A percentile compares a stretch with the other conserved stretches of the same genome.
These are phyloP conservation scores for Calycopis cecrops DNA, from an alignment of 1,140 invertebrate species.

Conservation along the genomic window DNA sequence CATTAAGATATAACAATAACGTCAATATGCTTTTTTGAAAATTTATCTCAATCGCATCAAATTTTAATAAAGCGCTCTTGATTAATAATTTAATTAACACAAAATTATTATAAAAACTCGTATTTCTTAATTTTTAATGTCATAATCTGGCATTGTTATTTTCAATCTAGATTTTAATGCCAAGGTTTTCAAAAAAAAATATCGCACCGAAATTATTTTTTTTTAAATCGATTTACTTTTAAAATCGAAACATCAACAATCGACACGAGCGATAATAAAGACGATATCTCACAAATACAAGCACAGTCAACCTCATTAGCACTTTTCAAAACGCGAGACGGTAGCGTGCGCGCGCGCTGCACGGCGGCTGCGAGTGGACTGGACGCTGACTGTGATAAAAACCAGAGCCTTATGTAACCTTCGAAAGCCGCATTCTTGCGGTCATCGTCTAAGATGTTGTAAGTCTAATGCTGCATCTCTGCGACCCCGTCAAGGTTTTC, in stretches of 20 bases:
- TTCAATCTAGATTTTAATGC: background rate
- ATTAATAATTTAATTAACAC: background rate
- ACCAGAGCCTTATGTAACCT: slow-evolving; percentile 68
- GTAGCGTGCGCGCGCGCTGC: slow-evolving; percentile 42
- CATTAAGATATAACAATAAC: background rate
- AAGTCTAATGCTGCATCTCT: slow-evolving; percentile 37
- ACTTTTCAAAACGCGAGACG: slow-evolving; percentile 28
- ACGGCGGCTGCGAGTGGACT: slow-evolving; percentile 52
- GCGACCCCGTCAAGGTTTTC: slow-evolving; percentile 51
- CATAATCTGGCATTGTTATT: too few species aligned
- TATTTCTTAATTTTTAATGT: background rate
- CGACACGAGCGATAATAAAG: slow-evolving; percentile 9
- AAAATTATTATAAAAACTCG: background rate
- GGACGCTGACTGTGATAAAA: slow-evolving; percentile 51
- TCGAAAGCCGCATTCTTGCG: slow-evolving; percentile 68
- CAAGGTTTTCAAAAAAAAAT: too few species aligned
- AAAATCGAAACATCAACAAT: slow-evolving; percentile 1
- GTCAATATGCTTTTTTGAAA: background rate
- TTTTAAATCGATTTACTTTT: background rate
- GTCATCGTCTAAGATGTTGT: slow-evolving; percentile 58
- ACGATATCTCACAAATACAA: slow-evolving; percentile 21
- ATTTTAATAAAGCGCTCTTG: background rate
- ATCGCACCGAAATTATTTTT: too few species aligned
- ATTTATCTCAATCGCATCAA: too few species aligned
- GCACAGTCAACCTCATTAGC: slow-evolving; percentile 47